These are phyloP conservation scores for Hemicrepidius hirtus DNA, from an alignment of 2,888 invertebrate species.

Conservation along the genomic window DNA sequence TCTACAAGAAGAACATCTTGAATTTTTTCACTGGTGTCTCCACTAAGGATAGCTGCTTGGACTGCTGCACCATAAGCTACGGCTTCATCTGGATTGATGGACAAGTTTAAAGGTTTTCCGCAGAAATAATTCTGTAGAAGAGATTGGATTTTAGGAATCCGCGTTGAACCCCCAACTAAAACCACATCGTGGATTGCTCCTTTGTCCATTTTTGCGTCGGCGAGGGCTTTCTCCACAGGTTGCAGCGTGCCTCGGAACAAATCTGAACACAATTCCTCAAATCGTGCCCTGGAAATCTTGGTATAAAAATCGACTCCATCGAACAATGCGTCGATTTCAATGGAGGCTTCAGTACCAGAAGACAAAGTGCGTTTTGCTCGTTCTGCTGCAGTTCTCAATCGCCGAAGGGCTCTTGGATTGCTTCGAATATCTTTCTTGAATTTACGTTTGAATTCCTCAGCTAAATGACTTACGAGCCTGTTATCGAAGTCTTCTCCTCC, in stretches of 20 bases:
- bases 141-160: conserved; percentile 86
- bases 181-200: conserved; percentile 85
- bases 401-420: conserved; percentile 80
- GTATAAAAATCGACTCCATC: conserved; percentile 85
- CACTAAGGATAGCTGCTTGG: conserved; percentile 67
- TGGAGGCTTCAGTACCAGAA: conserved; percentile 83
- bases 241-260: conserved; percentile 82
- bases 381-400: conserved; percentile 85
- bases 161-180: conserved; percentile 87
- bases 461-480: conserved; percentile 79
- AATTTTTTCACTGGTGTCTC: conserved; percentile 79
- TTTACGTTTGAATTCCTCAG: conserved; percentile 83
- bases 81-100: conserved; percentile 70
- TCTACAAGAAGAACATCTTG: conserved; percentile 84
- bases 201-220: conserved; percentile 87
- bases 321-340: conserved; percentile 85
- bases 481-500: conserved; percentile 74
- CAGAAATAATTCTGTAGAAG: conserved; percentile 85
- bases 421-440: conserved; percentile 80
- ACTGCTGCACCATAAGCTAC: conserved; percentile 70
- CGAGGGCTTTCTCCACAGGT: conserved; percentile 83
- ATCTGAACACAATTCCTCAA: conserved; percentile 84
- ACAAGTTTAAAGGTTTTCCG: conserved; percentile 71
- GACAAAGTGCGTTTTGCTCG: conserved; percentile 85
- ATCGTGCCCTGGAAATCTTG: conserved; percentile 82